These are phyloP conservation scores for Eupithecia abbreviata DNA, from an alignment of 2,888 invertebrate genomes.

Conservation along the genomic window DNA sequence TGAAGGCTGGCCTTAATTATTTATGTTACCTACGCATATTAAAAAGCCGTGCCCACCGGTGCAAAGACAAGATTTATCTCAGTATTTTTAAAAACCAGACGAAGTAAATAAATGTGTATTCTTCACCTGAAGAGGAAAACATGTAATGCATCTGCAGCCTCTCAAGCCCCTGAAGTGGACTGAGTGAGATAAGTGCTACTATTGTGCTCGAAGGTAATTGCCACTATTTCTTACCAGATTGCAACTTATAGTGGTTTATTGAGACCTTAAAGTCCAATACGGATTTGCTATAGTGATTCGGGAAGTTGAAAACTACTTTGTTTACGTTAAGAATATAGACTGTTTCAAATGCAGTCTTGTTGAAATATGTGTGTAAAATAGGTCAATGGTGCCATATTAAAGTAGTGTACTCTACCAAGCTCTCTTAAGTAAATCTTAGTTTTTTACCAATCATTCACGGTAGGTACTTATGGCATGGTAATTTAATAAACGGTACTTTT, in stretches of 20 bases:
- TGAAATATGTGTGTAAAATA: constrained; percentile 3
- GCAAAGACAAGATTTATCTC: neutral
- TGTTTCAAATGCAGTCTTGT: neutral
- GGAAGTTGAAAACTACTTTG: constrained; percentile 12
- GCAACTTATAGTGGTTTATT: constrained; percentile 24
- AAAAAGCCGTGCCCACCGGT: neutral
- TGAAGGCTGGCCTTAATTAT: neutral
- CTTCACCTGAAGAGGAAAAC: constrained; percentile 24
- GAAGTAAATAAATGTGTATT: constrained; percentile 15
- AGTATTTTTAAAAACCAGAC: constrained; percentile 10
- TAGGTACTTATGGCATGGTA: constrained; percentile 5
- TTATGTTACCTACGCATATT: neutral
- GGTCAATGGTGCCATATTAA: constrained; percentile 11
- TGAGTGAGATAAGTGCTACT: constrained; percentile 32
- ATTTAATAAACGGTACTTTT: constrained; percentile 12
- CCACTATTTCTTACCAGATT: constrained; percentile 34
- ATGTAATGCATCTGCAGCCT: constrained; percentile 29
- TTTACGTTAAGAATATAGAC: constrained; percentile 7
- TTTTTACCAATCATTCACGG: constrained; percentile 10
- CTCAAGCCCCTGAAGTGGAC: constrained; percentile 29
- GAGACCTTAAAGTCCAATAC: constrained; percentile 14
- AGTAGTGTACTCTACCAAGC: neutral
- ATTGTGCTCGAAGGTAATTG: constrained; percentile 33
- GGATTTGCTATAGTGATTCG: neutral
- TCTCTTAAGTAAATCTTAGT: constrained; percentile 1